Evolutionary conservation across 2,888 invertebrate genomes (phyloP).

Genomic region (Pachymerium ferrugineum): DNA sequence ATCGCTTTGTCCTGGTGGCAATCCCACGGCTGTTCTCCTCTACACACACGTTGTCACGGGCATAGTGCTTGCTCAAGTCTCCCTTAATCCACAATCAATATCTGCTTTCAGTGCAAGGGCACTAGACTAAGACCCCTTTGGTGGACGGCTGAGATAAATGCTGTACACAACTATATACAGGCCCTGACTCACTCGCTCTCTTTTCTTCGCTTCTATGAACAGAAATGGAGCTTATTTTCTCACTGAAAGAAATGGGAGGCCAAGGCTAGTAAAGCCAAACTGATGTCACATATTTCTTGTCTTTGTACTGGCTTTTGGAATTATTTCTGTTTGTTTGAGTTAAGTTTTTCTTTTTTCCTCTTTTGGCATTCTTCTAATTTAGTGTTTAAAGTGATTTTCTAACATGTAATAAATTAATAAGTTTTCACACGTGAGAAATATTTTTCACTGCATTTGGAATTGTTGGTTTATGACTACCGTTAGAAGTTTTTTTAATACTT

Average conservation of each 20-base stretch:
- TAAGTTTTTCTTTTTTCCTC: not conserved
- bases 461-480: too few relatives aligned
- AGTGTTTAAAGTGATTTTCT: too few relatives aligned
- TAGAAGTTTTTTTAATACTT: too few relatives aligned
- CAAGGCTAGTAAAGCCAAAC: not conserved
- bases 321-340: not conserved
- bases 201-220: not conserved
- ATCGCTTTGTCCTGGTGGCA: constrained; percentile 9
- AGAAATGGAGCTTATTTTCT: constrained; percentile 6
- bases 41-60: not conserved
- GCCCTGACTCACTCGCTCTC: not conserved
- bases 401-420: too few relatives aligned
- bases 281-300: not conserved
- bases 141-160: constrained; percentile 9
- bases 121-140: not conserved
- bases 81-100: constrained; percentile 13
- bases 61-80: constrained; percentile 13
- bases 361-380: not conserved
- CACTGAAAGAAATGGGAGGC: not conserved
- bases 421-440: too few relatives aligned
- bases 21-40: not conserved
- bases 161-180: constrained; percentile 8
- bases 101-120: constrained; percentile 13
- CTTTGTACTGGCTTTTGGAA: not conserved
- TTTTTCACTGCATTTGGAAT: too few relatives aligned